Evolutionary conservation across 2,797 vertebrate species (phyloP).

Genomic region (Pseudochirops cupreus): DNA sequence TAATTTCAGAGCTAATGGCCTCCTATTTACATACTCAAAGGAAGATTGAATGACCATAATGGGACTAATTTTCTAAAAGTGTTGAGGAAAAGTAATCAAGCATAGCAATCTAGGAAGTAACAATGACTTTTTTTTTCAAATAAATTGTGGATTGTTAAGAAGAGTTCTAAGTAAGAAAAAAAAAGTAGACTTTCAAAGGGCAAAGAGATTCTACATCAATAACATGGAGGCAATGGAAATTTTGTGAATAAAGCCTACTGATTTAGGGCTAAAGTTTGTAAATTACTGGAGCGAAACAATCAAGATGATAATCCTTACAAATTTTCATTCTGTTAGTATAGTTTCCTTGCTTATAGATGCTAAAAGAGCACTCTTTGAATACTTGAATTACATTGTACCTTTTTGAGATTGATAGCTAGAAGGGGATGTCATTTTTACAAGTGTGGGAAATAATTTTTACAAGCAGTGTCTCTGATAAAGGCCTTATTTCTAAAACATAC

Average conservation of each 20-base stretch:
- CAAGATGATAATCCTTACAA: conserved; percentile 65
- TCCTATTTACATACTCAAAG: conserved; percentile 63
- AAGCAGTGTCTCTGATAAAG: too few relatives aligned
- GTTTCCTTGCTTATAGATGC: conserved; percentile 16
- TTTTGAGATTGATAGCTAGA: conserved; percentile 18
- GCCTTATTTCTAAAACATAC: too few relatives aligned
- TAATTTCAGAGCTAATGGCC: conserved; percentile 61
- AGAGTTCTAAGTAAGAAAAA: conserved; percentile 71
- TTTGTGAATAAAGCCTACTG: conserved; percentile 74
- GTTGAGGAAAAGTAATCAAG: conserved; percentile 71
- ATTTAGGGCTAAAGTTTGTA: conserved; percentile 72
- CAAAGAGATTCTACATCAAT: conserved; percentile 66
- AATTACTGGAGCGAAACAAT: conserved; percentile 44
- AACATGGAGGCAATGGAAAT: conserved; percentile 47
- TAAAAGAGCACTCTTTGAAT: not conserved
- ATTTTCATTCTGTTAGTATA: conserved; percentile 43
- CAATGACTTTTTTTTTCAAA: conserved; percentile 71
- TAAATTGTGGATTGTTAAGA: conserved; percentile 76
- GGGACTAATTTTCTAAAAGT: conserved; percentile 73
- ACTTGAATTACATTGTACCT: conserved; percentile 20
- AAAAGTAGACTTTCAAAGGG: conserved; percentile 70
- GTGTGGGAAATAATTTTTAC: not conserved
- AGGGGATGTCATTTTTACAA: conserved; percentile 24
- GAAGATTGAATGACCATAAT: conserved; percentile 69
- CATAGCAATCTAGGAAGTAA: conserved; percentile 61